These are phyloP conservation scores for Adineta ricciae DNA, from an alignment of 2,888 invertebrate genomes.

Conservation along the genomic window DNA sequence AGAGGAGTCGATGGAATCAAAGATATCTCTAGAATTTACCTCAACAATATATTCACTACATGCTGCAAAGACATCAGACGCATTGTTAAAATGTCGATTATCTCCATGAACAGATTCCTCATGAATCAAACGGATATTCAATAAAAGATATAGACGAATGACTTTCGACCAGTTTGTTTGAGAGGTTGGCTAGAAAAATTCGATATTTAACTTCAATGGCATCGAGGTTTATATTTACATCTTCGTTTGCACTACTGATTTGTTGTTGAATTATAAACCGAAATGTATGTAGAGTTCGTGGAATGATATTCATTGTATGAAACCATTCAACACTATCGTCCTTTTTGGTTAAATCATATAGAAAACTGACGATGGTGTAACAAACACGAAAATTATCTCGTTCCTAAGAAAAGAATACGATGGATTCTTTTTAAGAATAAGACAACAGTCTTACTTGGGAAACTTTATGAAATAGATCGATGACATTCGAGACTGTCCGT, in stretches of 20 bases:
- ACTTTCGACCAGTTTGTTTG: slow-evolving; percentile 10
- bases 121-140: neutral
- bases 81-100: neutral
- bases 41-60: slow-evolving; percentile 9
- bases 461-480: neutral
- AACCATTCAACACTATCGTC: neutral
- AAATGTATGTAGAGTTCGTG: neutral
- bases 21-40: neutral
- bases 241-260: neutral
- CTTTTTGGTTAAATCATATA: neutral
- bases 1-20: no score
- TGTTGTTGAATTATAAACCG: neutral
- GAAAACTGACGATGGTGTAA: neutral
- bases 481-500: neutral
- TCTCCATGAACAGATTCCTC: neutral
- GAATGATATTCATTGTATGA: neutral
- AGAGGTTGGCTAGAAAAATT: neutral
- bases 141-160: neutral
- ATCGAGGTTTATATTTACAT: neutral
- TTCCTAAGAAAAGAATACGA: neutral
- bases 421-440: neutral
- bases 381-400: neutral
- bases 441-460: neutral
- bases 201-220: no score
- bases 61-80: neutral